These are phyloP conservation scores for Siphamia tubifer DNA, from an alignment of 2,113 vertebrate species.

Conservation along the genomic window DNA sequence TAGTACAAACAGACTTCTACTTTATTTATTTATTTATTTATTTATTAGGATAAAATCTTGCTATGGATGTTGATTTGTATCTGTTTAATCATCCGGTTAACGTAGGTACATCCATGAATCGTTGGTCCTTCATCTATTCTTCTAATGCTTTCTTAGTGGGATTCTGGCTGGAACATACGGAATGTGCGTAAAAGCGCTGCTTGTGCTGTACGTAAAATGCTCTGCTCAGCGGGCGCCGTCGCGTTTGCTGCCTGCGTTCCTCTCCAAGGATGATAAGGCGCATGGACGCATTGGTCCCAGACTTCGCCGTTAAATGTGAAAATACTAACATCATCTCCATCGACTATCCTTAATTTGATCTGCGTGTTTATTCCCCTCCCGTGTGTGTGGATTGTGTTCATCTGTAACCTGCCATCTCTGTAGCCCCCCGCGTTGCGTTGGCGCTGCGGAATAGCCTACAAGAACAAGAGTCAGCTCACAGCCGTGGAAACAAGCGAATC, in stretches of 20 bases:
- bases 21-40: too few relatives aligned
- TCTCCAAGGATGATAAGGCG: conserved; percentile 69
- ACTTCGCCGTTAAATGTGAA: conserved; percentile 52
- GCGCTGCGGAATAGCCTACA: conserved; percentile 75
- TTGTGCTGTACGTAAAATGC: conserved; percentile 70
- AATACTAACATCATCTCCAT: conserved; percentile 45
- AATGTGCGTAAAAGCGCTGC: conserved; percentile 72
- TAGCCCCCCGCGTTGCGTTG: conserved; percentile 75
- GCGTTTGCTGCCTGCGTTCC: conserved; percentile 71
- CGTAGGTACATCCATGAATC: conserved; percentile 30
- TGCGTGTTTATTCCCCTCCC: background rate
- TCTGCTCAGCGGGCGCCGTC: conserved; percentile 73
- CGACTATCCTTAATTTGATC: conserved; percentile 26
- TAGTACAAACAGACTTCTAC: too few relatives aligned
- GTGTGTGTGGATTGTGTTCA: conserved; percentile 59
- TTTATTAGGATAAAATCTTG: background rate
- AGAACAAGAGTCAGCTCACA: conserved; percentile 72
- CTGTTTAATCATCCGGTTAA: conserved; percentile 1
- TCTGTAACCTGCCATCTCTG: conserved; percentile 59
- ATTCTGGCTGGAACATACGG: conserved; percentile 67
- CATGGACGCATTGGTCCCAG: conserved; percentile 60
- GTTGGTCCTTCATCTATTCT: conserved; percentile 21
- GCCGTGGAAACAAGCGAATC: conserved; percentile 72
- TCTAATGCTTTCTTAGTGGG: conserved; percentile 43
- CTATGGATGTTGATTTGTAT: background rate